These are phyloP conservation scores for Acropora tenuis DNA, from an alignment of 64 coral and sea anemone species.

Conservation along the genomic window DNA sequence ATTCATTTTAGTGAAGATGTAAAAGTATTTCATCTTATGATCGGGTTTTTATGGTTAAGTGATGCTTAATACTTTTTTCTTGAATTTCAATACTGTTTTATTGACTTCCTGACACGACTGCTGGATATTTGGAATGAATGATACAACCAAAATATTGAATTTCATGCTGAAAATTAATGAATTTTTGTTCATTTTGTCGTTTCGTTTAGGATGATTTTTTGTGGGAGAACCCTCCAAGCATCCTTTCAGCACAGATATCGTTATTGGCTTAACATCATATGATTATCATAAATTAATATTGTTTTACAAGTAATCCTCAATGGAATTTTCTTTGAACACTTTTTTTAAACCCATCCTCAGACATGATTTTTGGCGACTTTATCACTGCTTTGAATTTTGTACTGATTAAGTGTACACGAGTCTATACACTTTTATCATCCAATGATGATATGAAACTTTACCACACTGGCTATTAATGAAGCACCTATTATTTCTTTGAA, in stretches of 20 bases:
- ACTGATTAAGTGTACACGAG: not conserved
- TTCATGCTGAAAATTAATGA: not conserved
- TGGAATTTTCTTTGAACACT: not conserved
- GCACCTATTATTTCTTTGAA: no score
- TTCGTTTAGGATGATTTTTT: not conserved
- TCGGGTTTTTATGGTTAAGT: not conserved
- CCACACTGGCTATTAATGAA: no score
- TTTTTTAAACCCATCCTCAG: not conserved
- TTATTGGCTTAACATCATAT: not conserved
- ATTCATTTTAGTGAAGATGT: not conserved
- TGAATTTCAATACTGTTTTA: not conserved
- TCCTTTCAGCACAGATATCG: not conserved
- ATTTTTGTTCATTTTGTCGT: not conserved
- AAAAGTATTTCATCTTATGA: not conserved
- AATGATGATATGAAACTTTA: no score
- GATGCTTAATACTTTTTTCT: not conserved
- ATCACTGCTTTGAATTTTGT: not conserved
- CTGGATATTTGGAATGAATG: not conserved
- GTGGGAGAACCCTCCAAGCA: not conserved
- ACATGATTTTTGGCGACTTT: not conserved
- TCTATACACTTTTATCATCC: no score
- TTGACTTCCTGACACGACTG: not conserved
- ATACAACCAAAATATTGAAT: not conserved
- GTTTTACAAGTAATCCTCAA: conserved; percentile 2
- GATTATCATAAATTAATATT: conserved; percentile 30